phyloP scores from a whole-genome alignment of 2,888 invertebrate genomes.

The Eupithecia vulgata region DNA sequence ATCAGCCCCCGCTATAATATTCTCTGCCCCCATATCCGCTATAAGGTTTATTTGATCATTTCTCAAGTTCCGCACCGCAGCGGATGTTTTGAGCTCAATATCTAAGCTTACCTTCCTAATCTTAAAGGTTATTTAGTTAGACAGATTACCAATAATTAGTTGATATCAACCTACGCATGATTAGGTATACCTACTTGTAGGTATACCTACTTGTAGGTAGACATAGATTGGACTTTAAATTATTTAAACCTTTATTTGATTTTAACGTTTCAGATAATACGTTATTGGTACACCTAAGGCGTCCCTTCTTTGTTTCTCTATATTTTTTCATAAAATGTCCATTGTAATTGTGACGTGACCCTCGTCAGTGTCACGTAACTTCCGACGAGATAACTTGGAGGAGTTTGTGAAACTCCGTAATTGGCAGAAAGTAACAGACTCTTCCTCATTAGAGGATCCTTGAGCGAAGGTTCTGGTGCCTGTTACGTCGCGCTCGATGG shows the following conservation, averaged over 20 bases:
- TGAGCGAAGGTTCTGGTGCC: constrained; percentile 19
- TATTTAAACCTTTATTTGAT: neutral
- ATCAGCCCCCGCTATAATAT: neutral
- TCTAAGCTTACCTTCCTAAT: neutral
- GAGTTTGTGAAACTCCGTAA: constrained; percentile 11
- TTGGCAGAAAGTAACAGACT: neutral
- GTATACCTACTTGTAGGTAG: neutral
- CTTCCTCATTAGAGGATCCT: constrained; percentile 20
- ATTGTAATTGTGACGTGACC: neutral
- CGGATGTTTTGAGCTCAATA: neutral
- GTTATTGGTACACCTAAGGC: neutral
- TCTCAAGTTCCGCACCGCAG: neutral
- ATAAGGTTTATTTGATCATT: neutral
- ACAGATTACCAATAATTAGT: neutral
- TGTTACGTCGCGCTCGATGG: constrained; percentile 7
- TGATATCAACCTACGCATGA: neutral
- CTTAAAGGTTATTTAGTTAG: neutral
- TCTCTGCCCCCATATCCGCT: neutral
- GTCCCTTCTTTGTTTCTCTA: neutral
- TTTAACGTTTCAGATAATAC: neutral
- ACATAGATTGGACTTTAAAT: neutral
- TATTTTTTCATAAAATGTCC: neutral
- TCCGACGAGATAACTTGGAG: neutral
- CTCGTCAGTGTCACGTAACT: constrained; percentile 6
- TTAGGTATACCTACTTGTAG: neutral